Evolutionary conservation across 2,888 invertebrate species (phyloP).

Genomic region (Lottia scabra): DNA sequence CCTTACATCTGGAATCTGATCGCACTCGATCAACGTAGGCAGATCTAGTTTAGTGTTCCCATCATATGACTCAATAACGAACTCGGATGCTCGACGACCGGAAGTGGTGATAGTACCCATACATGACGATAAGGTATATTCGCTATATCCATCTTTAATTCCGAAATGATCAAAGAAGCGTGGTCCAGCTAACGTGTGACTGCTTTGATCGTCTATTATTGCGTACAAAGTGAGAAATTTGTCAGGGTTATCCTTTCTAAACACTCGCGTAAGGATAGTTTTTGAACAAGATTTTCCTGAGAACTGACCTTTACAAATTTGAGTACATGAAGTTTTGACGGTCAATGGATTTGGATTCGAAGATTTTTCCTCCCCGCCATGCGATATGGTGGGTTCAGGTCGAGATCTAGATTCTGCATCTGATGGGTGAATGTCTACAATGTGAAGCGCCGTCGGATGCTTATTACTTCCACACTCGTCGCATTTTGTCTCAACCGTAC

Average conservation of each 20-base stretch:
- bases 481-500: slow-evolving; percentile 22
- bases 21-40: slow-evolving; percentile 27
- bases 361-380: too few relatives aligned
- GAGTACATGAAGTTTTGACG: slow-evolving; percentile 12
- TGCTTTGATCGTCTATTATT: slow-evolving; percentile 28
- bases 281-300: slow-evolving; percentile 20
- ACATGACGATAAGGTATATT: slow-evolving; percentile 28
- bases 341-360: background rate
- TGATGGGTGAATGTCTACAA: too few relatives aligned
- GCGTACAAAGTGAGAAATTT: slow-evolving; percentile 14
- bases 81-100: slow-evolving; percentile 18
- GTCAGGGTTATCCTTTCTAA: slow-evolving; percentile 1
- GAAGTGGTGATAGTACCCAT: slow-evolving; percentile 18
- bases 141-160: background rate
- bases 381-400: too few relatives aligned
- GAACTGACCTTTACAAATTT: slow-evolving; percentile 9
- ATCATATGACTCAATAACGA: slow-evolving; percentile 21
- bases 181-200: slow-evolving; percentile 19
- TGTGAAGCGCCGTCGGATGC: slow-evolving; percentile 27
- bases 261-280: slow-evolving; percentile 12
- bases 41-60: slow-evolving; percentile 8
- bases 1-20: slow-evolving; percentile 21
- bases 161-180: slow-evolving; percentile 21
- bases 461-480: slow-evolving; percentile 21
- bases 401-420: too few relatives aligned